phyloP scores from a whole-genome alignment of 2,888 invertebrate species.

The Sympetrum striolatum region DNA sequence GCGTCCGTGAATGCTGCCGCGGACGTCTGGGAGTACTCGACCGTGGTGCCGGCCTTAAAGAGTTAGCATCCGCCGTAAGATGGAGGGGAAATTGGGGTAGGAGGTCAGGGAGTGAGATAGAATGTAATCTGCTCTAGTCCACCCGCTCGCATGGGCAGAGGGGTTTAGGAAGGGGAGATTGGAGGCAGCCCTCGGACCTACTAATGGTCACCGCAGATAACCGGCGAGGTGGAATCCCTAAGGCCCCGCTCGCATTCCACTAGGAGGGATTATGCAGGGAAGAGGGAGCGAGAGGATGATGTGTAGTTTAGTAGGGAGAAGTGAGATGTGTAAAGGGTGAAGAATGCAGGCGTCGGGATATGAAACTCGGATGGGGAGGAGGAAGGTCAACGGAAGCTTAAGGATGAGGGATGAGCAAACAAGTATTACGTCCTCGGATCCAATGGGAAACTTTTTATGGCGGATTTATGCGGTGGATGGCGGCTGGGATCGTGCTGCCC shows the following conservation, averaged over 20 bases:
- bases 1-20: too few relatives aligned
- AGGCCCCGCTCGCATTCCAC: conserved; percentile 15
- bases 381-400: background rate
- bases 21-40: background rate
- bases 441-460: background rate
- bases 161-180: background rate
- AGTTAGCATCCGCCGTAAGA: background rate
- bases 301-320: background rate
- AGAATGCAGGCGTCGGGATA: background rate
- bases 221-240: conserved; percentile 6
- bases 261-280: background rate
- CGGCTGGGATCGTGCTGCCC: background rate
- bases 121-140: background rate
- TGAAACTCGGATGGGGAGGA: background rate
- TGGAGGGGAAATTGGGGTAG: too few relatives aligned
- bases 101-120: background rate
- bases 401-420: background rate
- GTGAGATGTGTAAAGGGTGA: background rate
- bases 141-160: background rate
- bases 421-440: background rate
- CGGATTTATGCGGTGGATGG: background rate
- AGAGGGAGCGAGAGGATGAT: background rate
- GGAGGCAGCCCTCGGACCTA: background rate
- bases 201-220: conserved; percentile 42
- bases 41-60: background rate